A percentile compares a stretch with the other conserved stretches of the same genome.
phyloP scores from a whole-genome alignment of 37 sponge, comb jelly and placozoan genomes.

The Petrosia ficiformis region DNA sequence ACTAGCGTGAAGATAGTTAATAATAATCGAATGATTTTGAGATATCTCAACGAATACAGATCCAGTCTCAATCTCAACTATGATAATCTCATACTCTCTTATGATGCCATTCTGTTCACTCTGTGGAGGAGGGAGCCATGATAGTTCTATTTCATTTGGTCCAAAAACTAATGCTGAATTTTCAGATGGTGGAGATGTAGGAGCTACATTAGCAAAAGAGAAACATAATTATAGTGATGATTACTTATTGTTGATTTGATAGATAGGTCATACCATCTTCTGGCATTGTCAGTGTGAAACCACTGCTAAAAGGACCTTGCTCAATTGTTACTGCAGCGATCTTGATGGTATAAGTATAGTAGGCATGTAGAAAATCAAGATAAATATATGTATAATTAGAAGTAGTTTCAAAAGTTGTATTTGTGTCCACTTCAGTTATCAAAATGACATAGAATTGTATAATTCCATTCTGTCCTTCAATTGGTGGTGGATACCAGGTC shows the following conservation, averaged over 20 bases:
- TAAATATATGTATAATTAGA: neutral
- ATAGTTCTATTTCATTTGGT: neutral
- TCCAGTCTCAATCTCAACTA: neutral
- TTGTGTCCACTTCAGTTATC: constrained; percentile 14
- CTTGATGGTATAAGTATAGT: neutral
- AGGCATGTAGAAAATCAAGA: constrained; percentile 6
- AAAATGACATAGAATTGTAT: constrained; percentile 6
- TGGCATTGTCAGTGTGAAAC: neutral
- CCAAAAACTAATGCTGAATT: neutral
- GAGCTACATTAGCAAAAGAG: neutral
- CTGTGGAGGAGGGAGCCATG: constrained; percentile 25
- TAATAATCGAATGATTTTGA: neutral
- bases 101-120: constrained; percentile 18
- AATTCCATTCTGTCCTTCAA: constrained; percentile 9
- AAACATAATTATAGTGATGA: neutral
- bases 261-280: constrained; percentile 1
- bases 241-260: neutral
- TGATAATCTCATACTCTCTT: neutral
- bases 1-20: neutral
- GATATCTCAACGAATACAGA: neutral
- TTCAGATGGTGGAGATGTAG: constrained; percentile 7
- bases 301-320: neutral
- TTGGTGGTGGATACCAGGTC: constrained; percentile 12
- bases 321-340: constrained; percentile 20
- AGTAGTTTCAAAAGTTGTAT: neutral